Base-by-base conservation (phyloP, 2,888 invertebrate species). In the Scaptomyza tumidula region DNA sequence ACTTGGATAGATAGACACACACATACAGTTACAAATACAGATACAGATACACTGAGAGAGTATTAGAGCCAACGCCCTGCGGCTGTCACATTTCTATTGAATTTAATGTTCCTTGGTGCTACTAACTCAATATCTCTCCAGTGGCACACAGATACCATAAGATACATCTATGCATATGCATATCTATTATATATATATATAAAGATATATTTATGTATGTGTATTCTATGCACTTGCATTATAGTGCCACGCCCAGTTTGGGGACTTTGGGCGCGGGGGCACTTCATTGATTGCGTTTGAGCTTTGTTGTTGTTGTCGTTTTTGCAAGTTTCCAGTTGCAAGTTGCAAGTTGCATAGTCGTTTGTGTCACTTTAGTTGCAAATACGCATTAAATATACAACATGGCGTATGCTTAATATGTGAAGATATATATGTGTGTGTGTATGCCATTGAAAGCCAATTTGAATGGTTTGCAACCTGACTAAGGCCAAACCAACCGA, bases 231-330 rank as follows among this genome's bases (percentile, higher is more conserved):
- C 71, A 76, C 60, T 65, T 71, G 54, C 55, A 65, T 65, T 65
- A 56, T 50, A 44, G 19, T 52, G 73, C 69, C 78, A 74, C 65
- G 71, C 78, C 75, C 62, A 52, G 66, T 52, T 68, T 33, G 37
- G 49, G 48, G 52, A 54, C 50, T 24, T 46, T 33, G 27, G 27
- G 43, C 41, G 45, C 49, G 53, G 45, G n/a, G 37, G 50, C 81
- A 80, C 66, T 84, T 72, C 86, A 82, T 80, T 82, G 84, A 86
- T 82, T 80, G 86, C 80, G 80, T 77, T 80, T 74, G 80, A 86
- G 82, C 4, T 33, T 50, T 19, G n/a, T 35, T 19, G 35, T 24
- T 49, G 33, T 19, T 48, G 29, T 14, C 14, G 46, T 14, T 29
- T 29, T 11, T 33, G 16, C 19, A n/a, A 9, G 19, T 9, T 53